These are phyloP conservation scores for Typhlichthys eigenmanni DNA, from an alignment of 2,797 vertebrate genomes.

Conservation along the genomic window DNA sequence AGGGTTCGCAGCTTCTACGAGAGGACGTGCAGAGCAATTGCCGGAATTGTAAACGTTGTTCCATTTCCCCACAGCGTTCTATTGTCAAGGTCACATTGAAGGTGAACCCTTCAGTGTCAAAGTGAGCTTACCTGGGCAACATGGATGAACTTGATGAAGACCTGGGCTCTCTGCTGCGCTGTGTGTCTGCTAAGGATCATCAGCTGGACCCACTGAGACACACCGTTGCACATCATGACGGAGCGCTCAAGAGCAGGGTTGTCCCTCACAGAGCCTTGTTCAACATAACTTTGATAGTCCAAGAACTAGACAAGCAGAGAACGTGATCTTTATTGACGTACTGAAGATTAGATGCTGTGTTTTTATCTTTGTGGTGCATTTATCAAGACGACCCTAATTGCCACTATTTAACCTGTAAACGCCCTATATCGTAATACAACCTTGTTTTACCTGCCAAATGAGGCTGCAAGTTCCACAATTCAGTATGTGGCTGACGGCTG, in stretches of 20 bases:
- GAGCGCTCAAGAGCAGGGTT: slow-evolving; percentile 86
- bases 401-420: too few species aligned
- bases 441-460: too few species aligned
- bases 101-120: too few species aligned
- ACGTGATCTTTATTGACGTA: neutral
- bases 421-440: too few species aligned
- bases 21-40: neutral
- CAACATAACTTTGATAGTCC: slow-evolving; percentile 88
- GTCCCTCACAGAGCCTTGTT: slow-evolving; percentile 83
- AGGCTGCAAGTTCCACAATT: neutral
- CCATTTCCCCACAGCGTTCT: too few species aligned
- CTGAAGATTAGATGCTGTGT: neutral
- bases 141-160: slow-evolving; percentile 90
- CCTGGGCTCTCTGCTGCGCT: slow-evolving; percentile 86
- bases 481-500: neutral
- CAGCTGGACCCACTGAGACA: slow-evolving; percentile 93
- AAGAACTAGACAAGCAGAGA: slow-evolving; percentile 71
- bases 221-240: slow-evolving; percentile 89
- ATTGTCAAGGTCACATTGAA: too few species aligned
- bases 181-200: slow-evolving; percentile 92
- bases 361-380: neutral
- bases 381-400: neutral
- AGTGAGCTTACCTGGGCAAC: slow-evolving; percentile 84
- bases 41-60: too few species aligned
- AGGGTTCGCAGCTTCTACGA: slow-evolving; percentile 83